phyloP scores from a whole-genome alignment of 2,888 invertebrate species.

The Heteropelma amictum region DNA sequence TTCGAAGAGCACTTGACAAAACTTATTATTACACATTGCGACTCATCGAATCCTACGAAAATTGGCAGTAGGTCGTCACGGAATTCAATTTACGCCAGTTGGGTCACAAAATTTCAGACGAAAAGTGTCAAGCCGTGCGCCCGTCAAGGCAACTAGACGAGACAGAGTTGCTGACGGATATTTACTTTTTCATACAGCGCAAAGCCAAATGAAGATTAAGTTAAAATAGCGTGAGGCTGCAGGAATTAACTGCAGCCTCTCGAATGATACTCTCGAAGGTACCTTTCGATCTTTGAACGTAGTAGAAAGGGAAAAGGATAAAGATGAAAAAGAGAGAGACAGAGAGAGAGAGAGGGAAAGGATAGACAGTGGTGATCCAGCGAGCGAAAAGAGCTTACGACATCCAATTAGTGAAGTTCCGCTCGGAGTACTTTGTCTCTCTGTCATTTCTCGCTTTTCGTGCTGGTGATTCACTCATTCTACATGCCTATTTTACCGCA shows the following conservation, averaged over 20 bases:
- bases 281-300: background rate
- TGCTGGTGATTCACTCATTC: background rate
- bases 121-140: conserved; percentile 1
- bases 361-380: conserved; percentile 10
- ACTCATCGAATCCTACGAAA: background rate
- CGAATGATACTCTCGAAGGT: background rate
- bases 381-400: conserved; percentile 51
- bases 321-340: conserved; percentile 23
- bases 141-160: background rate
- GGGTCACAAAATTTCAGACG: background rate
- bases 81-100: background rate
- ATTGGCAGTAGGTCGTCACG: background rate
- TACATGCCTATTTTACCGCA: background rate
- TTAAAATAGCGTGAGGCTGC: background rate
- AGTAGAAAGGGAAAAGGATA: background rate
- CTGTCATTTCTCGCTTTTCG: background rate
- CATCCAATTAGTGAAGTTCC: conserved; percentile 57
- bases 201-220: too few species aligned
- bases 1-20: background rate
- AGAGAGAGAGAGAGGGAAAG: background rate
- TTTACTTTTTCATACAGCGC: too few species aligned
- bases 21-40: background rate
- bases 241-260: background rate
- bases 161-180: background rate
- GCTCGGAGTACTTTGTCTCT: conserved; percentile 14